A percentile compares a stretch with the other conserved stretches of the same genome.
phyloP scores from a whole-genome alignment of 92 coral and sea anemone species.

The Epizoanthus fatuus region DNA sequence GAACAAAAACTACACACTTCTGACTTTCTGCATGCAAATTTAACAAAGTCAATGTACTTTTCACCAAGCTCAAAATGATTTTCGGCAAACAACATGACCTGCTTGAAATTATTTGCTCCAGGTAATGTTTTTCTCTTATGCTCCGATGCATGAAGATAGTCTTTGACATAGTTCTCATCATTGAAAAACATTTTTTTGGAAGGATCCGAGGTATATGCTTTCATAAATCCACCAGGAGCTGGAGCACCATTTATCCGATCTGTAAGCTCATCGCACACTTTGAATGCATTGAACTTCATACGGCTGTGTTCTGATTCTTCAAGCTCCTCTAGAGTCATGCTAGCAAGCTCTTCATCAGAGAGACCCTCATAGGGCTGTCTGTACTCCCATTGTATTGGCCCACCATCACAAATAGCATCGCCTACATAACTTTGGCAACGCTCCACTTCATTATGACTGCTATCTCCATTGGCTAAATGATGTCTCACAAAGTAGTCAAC shows the following conservation, averaged over 20 bases:
- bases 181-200: neutral
- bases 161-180: neutral
- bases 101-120: slow-evolving; percentile 6
- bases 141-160: neutral
- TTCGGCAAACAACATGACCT: slow-evolving; percentile 15
- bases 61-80: slow-evolving; percentile 40
- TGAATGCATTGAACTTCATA: slow-evolving; percentile 50
- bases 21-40: slow-evolving; percentile 25
- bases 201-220: slow-evolving; percentile 37
- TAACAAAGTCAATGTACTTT: slow-evolving; percentile 29
- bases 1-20: slow-evolving; percentile 36
- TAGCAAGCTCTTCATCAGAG: slow-evolving; percentile 26
- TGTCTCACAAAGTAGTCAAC: slow-evolving; percentile 20
- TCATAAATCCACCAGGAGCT: slow-evolving; percentile 52
- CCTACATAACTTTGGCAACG: slow-evolving; percentile 48
- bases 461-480: slow-evolving; percentile 25
- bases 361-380: slow-evolving; percentile 40
- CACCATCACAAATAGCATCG: slow-evolving; percentile 60
- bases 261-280: slow-evolving; percentile 49
- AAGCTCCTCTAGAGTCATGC: slow-evolving; percentile 36
- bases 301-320: slow-evolving; percentile 41
- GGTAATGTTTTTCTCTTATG: neutral
- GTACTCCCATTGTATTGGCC: slow-evolving; percentile 53
- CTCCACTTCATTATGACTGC: slow-evolving; percentile 53
- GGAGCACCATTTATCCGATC: slow-evolving; percentile 49